Conservation (phyloP, 1,140 invertebrate genomes). For the Drosophila ambigua region DNA sequence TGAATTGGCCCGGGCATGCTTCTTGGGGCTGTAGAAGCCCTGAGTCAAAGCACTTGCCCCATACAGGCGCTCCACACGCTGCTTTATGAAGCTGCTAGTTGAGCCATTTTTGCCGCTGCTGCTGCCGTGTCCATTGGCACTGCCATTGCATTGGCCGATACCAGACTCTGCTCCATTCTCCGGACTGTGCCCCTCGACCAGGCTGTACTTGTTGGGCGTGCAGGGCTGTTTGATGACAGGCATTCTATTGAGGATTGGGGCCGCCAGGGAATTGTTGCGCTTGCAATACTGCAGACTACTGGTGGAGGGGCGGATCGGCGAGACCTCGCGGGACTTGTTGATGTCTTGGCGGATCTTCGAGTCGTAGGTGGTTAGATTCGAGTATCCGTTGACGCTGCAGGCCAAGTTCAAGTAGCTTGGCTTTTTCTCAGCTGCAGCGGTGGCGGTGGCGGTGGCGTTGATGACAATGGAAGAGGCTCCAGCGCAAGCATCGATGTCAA, state of each 20-base stretch:
- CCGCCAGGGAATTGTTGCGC: constrained; percentile 85
- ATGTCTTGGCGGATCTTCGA: constrained; percentile 89
- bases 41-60: constrained; percentile 93
- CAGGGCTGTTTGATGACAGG: constrained; percentile 62
- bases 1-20: constrained; percentile 20
- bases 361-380: constrained; percentile 92
- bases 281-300: constrained; percentile 86
- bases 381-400: constrained; percentile 95
- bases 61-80: constrained; percentile 93
- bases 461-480: constrained; percentile 5
- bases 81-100: constrained; percentile 91
- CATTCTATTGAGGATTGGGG: constrained; percentile 84
- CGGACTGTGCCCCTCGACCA: constrained; percentile 16
- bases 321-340: constrained; percentile 88
- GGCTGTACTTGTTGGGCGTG: constrained; percentile 27
- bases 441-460: constrained; percentile 5
- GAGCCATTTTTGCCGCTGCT: constrained; percentile 6
- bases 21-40: constrained; percentile 90
- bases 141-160: constrained; percentile 25
- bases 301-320: constrained; percentile 86
- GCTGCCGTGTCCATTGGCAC: constrained; percentile 6
- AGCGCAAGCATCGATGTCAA: constrained; percentile 18
- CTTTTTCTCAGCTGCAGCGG: constrained; percentile 75
- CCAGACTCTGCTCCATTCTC: constrained; percentile 31
- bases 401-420: constrained; percentile 94